Conservation (phyloP, 2,797 vertebrate species). For the Hylomyscus alleni region DNA sequence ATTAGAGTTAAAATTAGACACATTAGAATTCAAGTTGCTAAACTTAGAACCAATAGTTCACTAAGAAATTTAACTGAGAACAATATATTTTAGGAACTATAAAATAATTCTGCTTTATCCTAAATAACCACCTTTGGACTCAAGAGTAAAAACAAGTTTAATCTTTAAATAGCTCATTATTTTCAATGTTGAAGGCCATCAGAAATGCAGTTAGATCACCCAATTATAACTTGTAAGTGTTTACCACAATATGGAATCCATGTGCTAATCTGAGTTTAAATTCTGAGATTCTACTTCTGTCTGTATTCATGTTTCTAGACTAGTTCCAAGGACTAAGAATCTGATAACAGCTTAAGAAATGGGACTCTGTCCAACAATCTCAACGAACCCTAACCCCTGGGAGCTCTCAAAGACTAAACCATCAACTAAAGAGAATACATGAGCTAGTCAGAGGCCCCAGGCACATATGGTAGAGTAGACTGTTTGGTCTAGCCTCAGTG, state of each 20-base stretch:
- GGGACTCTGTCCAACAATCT: neutral
- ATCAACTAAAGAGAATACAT: no score
- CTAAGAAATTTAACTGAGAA: neutral
- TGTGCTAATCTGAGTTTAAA: neutral
- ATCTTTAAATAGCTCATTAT: neutral
- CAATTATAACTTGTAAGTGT: rapidly evolving
- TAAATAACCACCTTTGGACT: neutral
- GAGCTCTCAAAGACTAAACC: no score
- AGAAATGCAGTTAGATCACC: neutral
- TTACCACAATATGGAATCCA: neutral
- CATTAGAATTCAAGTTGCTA: conserved; percentile 22
- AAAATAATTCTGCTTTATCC: neutral
- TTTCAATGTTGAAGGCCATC: neutral
- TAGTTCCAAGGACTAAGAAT: neutral
- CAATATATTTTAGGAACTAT: neutral
- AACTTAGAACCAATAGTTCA: conserved; percentile 24
- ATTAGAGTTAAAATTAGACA: neutral
- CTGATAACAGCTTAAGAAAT: neutral
- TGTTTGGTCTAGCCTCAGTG: no score
- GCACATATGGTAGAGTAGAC: neutral
- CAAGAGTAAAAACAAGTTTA: neutral
- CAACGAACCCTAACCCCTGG: no score
- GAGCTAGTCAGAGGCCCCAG: neutral
- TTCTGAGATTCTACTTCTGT: neutral
- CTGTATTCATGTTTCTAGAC: neutral